Base-by-base conservation (phyloP, 2,888 invertebrate genomes). In the Eupithecia abbreviata region DNA sequence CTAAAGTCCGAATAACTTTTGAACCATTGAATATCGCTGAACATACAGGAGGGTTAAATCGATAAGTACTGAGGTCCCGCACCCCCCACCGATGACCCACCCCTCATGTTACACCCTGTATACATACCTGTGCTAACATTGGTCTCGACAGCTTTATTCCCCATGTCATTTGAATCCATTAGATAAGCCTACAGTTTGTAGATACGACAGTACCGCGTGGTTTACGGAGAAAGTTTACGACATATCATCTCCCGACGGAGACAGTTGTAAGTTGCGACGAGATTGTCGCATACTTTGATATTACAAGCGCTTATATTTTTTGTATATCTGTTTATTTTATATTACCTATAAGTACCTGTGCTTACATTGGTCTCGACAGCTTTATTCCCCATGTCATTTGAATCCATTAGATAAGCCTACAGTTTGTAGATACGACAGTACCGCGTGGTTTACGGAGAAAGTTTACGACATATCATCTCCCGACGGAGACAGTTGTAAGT, bases 211-310 rank as follows among this genome's bases (percentile, higher is more conserved):
- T 58, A 62, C 69, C 49, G 42, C 65, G 79, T 77, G 76, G 55
- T 74, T 74, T 74, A 72, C 72, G 71, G 79, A 76, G 79, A 79
- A 79, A 79, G 79, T 79, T 76, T 79, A 73, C 74, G 72, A 76
- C 78, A 76, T 76, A 75, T 71, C 68, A 72, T 68, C 68, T 71
- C 49, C n/a, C 51, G 42, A n/a, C 71, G 10, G 58, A 74, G 68
- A 67, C 51, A 58, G 68, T 41, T 68, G 62, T 72, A 71, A 76
- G 58, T 73, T 51, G 70, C 70, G 49, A 70, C 69, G 62, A 49
- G 47, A 69, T 69, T 9, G 69, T 47, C 4, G 10, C 58, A 30
- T 30, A 12, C 58, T 62, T 62, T 62, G 6, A 9, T 45, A 10
- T n/a, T n/a, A 67, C 43, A 43, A 67, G 42, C 43, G 67, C 9